Evolutionary conservation across 2,797 vertebrate genomes (phyloP).

Genomic region (Pangasius larnaudii): DNA sequence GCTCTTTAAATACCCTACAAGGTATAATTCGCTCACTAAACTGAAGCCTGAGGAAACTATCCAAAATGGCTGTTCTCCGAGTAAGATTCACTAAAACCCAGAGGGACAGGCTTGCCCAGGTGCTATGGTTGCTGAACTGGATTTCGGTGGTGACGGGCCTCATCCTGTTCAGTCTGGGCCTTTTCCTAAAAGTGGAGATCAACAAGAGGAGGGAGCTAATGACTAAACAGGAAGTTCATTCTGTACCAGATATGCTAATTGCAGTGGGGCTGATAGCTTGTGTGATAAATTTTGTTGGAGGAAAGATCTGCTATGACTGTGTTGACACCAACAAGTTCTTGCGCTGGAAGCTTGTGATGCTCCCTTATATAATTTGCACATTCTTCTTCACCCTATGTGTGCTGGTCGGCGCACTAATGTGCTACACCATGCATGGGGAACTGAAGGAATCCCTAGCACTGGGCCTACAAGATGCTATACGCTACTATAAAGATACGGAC

Average conservation of each 20-base stretch:
- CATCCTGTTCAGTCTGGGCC: slow-evolving; percentile 86
- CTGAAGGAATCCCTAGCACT: slow-evolving; percentile 84
- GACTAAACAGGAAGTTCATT: slow-evolving; percentile 82
- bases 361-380: slow-evolving; percentile 88
- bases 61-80: slow-evolving; percentile 86
- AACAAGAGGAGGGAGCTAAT: slow-evolving; percentile 87
- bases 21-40: background rate
- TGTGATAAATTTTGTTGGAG: slow-evolving; percentile 88
- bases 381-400: slow-evolving; percentile 91
- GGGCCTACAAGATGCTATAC: slow-evolving; percentile 84
- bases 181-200: slow-evolving; percentile 90
- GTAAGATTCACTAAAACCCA: slow-evolving; percentile 88
- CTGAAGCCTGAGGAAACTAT: slow-evolving; percentile 27
- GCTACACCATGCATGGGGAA: slow-evolving; percentile 85
- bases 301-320: slow-evolving; percentile 93
- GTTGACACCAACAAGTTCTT: slow-evolving; percentile 86
- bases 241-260: slow-evolving; percentile 88
- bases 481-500: slow-evolving; percentile 90
- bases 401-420: slow-evolving; percentile 89
- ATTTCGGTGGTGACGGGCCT: slow-evolving; percentile 85
- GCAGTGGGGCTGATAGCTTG: slow-evolving; percentile 87
- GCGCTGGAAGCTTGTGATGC: slow-evolving; percentile 89
- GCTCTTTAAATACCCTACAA: background rate
- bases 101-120: slow-evolving; percentile 88
- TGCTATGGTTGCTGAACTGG: slow-evolving; percentile 94